phyloP scores from a whole-genome alignment of 2,113 vertebrate species.

The Hassar affinis region DNA sequence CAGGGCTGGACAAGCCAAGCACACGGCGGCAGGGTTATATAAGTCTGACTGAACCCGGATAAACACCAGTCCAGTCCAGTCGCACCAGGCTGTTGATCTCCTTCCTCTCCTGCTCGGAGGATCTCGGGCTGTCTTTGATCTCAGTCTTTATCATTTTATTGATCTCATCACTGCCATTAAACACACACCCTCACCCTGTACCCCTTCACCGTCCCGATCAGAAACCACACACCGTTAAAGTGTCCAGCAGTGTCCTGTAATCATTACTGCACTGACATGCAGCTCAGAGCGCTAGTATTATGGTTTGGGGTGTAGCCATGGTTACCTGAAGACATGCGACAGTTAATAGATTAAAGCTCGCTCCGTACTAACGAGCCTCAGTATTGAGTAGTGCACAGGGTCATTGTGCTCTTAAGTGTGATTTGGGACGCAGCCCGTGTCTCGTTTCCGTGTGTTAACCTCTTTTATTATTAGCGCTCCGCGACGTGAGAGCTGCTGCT shows the following conservation, averaged over 20 bases:
- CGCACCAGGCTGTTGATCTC: not conserved
- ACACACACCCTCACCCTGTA: not conserved
- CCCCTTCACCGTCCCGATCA: no score
- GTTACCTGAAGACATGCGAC: not conserved
- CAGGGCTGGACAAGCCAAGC: not conserved
- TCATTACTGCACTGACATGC: not conserved
- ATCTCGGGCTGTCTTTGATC: not conserved
- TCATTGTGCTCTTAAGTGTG: no score
- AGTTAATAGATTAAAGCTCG: not conserved
- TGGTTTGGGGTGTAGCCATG: slow-evolving; percentile 23
- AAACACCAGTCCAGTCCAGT: slow-evolving; percentile 10
- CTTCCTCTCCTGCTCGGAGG: not conserved
- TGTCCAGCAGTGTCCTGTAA: not conserved
- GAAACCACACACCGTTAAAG: no score
- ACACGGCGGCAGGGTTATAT: not conserved
- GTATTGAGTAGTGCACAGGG: not conserved
- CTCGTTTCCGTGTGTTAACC: not conserved
- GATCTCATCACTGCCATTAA: not conserved
- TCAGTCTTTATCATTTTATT: not conserved
- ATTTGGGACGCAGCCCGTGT: not conserved
- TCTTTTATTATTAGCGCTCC: not conserved
- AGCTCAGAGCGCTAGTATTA: not conserved
- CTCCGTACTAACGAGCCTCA: not conserved
- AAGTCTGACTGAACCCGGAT: slow-evolving; percentile 19
- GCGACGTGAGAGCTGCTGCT: not conserved